Base-by-base conservation (phyloP, 1,140 invertebrate genomes). In the Coelopa frigida region DNA sequence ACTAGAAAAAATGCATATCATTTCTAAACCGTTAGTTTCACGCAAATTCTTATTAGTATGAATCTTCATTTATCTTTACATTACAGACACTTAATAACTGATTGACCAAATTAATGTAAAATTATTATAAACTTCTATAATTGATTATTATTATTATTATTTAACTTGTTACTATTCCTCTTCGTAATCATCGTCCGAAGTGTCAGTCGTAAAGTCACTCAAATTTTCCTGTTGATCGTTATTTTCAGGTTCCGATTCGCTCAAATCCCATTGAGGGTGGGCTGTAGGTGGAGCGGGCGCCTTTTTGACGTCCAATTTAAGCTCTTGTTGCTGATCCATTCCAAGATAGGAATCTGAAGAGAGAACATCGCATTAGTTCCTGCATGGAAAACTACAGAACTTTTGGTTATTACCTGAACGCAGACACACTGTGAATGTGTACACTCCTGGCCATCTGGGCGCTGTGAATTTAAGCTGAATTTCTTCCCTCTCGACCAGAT, bases 281-380 rank as follows among this genome's bases (percentile, higher is more conserved):
- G 92, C 89, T 27, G 84, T 84, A 27, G 86, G 85, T 55, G 94
- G 77, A 57, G 85, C 87, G 50, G 91, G 86, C 12, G 90, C 93
- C 74, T 96, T 90, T 70, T 96, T 90, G 23, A 97, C 94, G 70
- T 97, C 93, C 70, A 98, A 73, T 84, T 95, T 94, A 58, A 96
- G 84, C 68, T 94, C 89, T 68, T 89, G 82, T 48, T 85, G 80
- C 68, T 92, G 87, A 73, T 94, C 89, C 73, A 92, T 87, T 40
- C 89, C 89, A 48, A 93, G 72, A 70, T 98, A 99, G 5, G 94
- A 98, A 75, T 99, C 97, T 73, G 61, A 55, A 49, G 52, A 22
- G 31, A n/a, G n/a, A n/a, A n/a, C n/a, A n/a, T n/a, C n/a, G n/a
- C n/a, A n/a, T n/a, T n/a, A n/a, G n/a, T n/a, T n/a, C n/a, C n/a